phyloP scores from a whole-genome alignment of 2,797 vertebrate genomes.

The Epinephelus malabaricus region DNA sequence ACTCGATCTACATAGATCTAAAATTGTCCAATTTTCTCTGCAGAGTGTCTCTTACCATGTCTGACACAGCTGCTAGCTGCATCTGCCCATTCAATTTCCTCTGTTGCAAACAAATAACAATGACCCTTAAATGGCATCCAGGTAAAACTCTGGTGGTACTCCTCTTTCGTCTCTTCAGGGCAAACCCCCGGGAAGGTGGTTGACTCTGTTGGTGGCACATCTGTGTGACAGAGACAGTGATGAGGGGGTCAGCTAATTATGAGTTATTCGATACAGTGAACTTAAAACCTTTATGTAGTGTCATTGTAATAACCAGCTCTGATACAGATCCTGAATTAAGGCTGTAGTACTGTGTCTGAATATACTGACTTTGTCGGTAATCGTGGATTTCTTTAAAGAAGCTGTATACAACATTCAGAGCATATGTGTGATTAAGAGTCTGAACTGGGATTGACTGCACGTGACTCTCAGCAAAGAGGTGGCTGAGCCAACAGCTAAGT shows the following conservation, averaged over 20 bases:
- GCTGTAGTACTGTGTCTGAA: background rate
- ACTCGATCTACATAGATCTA: background rate
- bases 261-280: background rate
- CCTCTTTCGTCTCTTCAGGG: conserved; percentile 75
- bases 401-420: too few species aligned
- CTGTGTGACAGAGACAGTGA: conserved; percentile 74
- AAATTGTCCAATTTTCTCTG: background rate
- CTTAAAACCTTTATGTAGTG: background rate
- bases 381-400: background rate
- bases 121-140: conserved; percentile 92
- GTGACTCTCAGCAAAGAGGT: too few species aligned
- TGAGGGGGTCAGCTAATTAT: background rate
- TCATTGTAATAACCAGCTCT: background rate
- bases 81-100: conserved; percentile 86
- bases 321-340: background rate
- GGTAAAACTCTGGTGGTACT: conserved; percentile 49
- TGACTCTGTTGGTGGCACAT: conserved; percentile 87
- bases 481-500: too few species aligned
- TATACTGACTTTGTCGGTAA: background rate
- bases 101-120: conserved; percentile 90
- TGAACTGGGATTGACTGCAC: too few species aligned
- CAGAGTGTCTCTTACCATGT: conserved; percentile 82
- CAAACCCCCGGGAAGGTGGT: conserved; percentile 88
- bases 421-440: too few species aligned
- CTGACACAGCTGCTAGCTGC: conserved; percentile 87